Conservation (phyloP, 2,797 vertebrate species). For the Spinibarbus caldwelli region DNA sequence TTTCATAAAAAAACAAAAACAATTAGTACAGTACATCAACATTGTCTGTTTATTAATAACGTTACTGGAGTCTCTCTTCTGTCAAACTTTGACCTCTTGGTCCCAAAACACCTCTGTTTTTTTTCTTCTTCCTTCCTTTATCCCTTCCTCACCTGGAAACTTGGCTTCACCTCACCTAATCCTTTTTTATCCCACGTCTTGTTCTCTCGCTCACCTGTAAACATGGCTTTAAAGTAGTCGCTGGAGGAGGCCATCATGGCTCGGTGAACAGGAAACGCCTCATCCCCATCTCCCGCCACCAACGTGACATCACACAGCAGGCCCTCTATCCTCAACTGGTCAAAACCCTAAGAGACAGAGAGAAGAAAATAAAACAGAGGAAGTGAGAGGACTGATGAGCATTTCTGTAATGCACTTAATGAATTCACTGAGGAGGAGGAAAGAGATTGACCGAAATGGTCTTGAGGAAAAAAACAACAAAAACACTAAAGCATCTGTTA, state of each 20-base stretch:
- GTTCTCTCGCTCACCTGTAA: constrained; percentile 87
- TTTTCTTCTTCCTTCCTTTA: constrained; percentile 11
- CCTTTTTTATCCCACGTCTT: constrained; percentile 19
- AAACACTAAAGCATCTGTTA: constrained; percentile 28
- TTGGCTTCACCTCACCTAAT: constrained; percentile 25
- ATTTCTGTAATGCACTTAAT: constrained; percentile 42
- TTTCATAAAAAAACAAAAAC: constrained; percentile 23
- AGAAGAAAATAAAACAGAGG: constrained; percentile 12
- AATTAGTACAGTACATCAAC: background rate
- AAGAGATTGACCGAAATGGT: constrained; percentile 4
- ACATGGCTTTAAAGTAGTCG: constrained; percentile 99
- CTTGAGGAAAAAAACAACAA: background rate
- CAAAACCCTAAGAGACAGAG: constrained; percentile 85
- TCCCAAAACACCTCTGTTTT: background rate
- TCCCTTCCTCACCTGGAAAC: constrained; percentile 26
- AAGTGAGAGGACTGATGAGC: constrained; percentile 2
- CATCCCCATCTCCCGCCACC: constrained; percentile 94
- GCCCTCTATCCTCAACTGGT: constrained; percentile 96
- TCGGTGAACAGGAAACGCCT: constrained; percentile 95
- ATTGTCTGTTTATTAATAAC: background rate
- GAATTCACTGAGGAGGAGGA: constrained; percentile 10
- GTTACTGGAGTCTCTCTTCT: background rate
- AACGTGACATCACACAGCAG: constrained; percentile 96
- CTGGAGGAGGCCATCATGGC: constrained; percentile 99
- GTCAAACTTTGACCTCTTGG: background rate